Base-by-base conservation (phyloP, 2,113 vertebrate genomes). In the Nettapus auritus region DNA sequence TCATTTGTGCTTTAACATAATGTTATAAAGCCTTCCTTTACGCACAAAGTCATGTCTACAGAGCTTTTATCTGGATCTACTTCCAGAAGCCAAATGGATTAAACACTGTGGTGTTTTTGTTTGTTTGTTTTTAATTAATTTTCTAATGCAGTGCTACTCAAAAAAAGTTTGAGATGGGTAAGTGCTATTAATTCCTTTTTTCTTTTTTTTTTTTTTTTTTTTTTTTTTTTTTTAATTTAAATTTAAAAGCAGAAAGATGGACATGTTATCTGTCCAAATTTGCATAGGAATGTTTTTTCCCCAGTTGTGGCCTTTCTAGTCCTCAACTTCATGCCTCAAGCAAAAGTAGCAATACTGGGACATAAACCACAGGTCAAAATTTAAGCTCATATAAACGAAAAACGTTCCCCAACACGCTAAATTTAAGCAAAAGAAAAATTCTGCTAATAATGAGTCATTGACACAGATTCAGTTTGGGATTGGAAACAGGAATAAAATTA, bases 111-210 rank as follows among this genome's bases (percentile, higher is more conserved):
- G 9, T 17, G 16, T 44, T 44, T 46, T 48, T 21, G 7, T 46
- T 46, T 46, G 18, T 17, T 16, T 44, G 19, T 20, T 48, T 80
- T 5, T 5, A 59, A 59, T 48, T 12, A 29, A 6, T 19, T 11
- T 40, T 82, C 38, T 53, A 18, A 36, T 21, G 38, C 8, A 42
- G 11, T 1, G 1, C 25, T 44, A 19, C 52, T 70, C 0, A 0
- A n/a, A 91, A 68, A 62, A 23, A 31, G 2, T 3, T 70, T 50
- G 29, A 42, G 38, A 34, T 38, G 59, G 7, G n/a, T 44, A 33
- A 67, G 5, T 11, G 20, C 21, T 59, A 29, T 55, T 2, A 1
- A n/a, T 69, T 7, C 6, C 8, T 31, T 17, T 93, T 48, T 44
- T 44, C 15, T 44, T 46, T 44, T 42, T 44, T 42, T 44, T 46